Conservation (phyloP, 2,797 vertebrate species). For the Parotocinclus haroldoi region DNA sequence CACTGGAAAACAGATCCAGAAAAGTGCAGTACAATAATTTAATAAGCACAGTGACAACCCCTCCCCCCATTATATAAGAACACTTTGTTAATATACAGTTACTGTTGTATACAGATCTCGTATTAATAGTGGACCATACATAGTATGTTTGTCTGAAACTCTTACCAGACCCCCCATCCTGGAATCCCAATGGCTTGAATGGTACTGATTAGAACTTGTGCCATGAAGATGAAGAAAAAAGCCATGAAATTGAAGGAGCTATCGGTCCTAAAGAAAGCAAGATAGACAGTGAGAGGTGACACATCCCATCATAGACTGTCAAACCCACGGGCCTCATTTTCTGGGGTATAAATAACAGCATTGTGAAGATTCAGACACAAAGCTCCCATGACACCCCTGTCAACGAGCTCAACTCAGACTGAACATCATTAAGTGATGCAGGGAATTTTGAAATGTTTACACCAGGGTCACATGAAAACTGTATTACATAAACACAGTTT, state of each 20-base stretch:
- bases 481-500: no score
- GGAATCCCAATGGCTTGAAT: constrained; percentile 95
- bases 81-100: no score
- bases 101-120: no score
- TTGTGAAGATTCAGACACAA: constrained; percentile 7
- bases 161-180: constrained; percentile 97
- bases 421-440: no score
- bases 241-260: constrained; percentile 98
- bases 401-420: constrained; percentile 4
- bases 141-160: no score
- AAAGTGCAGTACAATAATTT: no score
- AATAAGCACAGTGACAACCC: no score
- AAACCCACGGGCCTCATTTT: constrained; percentile 22
- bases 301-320: constrained; percentile 21
- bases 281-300: constrained; percentile 8
- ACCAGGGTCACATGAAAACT: no score
- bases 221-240: constrained; percentile 98
- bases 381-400: constrained; percentile 1
- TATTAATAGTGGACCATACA: no score
- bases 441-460: no score
- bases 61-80: no score
- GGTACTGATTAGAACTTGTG: constrained; percentile 91
- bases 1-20: constrained; percentile 64
- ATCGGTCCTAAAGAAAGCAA: constrained; percentile 77
- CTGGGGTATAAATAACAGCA: constrained; percentile 28